These are phyloP conservation scores for Pachyramphus minor DNA, from an alignment of 2,113 vertebrate genomes.

Conservation along the genomic window DNA sequence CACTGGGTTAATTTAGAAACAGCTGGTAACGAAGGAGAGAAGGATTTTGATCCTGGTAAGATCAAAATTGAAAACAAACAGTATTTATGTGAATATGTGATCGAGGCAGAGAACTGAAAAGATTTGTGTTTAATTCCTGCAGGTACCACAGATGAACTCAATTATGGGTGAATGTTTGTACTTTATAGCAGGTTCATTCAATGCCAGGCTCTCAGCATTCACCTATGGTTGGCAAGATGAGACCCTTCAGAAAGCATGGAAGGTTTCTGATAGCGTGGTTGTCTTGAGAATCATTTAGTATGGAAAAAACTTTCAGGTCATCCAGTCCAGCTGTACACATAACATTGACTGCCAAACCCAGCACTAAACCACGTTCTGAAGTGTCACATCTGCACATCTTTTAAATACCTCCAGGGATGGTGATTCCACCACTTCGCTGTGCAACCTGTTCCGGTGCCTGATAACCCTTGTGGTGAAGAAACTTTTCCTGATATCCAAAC, in stretches of 20 bases:
- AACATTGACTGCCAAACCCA: not conserved
- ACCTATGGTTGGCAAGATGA: not conserved
- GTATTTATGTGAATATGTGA: not conserved
- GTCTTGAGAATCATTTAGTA: not conserved
- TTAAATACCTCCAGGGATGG: not conserved
- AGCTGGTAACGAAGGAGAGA: not conserved
- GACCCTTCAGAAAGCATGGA: not conserved
- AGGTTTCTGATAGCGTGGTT: not conserved
- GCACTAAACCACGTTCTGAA: no score
- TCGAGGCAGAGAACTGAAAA: not conserved
- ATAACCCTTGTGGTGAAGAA: not conserved
- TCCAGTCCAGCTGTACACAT: not conserved
- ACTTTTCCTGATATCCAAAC: not conserved
- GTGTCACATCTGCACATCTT: not conserved
- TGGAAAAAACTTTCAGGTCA: not conserved
- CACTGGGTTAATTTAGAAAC: not conserved
- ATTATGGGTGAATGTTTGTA: not conserved
- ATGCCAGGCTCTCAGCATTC: not conserved
- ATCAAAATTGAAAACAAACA: constrained; percentile 33
- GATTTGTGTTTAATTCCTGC: not conserved
- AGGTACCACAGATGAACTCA: not conserved
- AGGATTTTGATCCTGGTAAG: not conserved
- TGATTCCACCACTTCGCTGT: not conserved
- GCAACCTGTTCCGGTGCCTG: not conserved
- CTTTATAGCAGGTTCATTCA: not conserved